Base-by-base conservation (phyloP, 2,888 invertebrate genomes). In the Oasisia sp. region DNA sequence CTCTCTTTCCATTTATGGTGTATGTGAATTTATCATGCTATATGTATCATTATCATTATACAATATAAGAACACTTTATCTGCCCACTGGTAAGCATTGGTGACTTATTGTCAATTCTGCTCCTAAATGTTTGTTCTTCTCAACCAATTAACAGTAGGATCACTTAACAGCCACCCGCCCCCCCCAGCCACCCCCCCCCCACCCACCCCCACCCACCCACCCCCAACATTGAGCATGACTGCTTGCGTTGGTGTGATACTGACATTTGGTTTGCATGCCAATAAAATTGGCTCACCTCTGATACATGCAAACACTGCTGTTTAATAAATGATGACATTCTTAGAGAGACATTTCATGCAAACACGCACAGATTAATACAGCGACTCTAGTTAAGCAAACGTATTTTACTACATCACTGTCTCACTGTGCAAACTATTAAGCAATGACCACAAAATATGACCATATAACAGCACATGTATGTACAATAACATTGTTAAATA, bases 241-340 rank as follows among this genome's bases (percentile, higher is more conserved):
- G 14, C 50, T 50, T 50, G 50, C 14, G 50, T 12, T n/a, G 27
- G n/a, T 74, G 74, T n/a, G n/a, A 74, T 19, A 74, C 5, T 74
- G n/a, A 74, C 74, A 74, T 74, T 19, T 74, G 74, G 74, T 74
- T 74, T 74, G 74, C 74, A n/a, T 74, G 27, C 74, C 74, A 74
- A 74, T 74, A 74, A 74, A 74, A 74, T 27, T 74, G 74, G 74
- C 74, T 27, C 74, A 74, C 74, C 74, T 74, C 19, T 7, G 27
- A 74, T 27, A 74, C 27, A 74, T 74, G 27, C 74, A 74, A 74
- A 74, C 7, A 74, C 74, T 74, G 19, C 27, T 74, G 74, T 74
- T 74, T 19, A 74, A 74, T 74, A 74, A 74, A 74, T 7, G 19
- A 74, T 74, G 74, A 74, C 27, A 74, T 27, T 7, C 74, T 74